A percentile compares a stretch with the other conserved stretches of the same genome.
phyloP scores from a whole-genome alignment of 2,888 invertebrate genomes.

The Stegophylla sp. region DNA sequence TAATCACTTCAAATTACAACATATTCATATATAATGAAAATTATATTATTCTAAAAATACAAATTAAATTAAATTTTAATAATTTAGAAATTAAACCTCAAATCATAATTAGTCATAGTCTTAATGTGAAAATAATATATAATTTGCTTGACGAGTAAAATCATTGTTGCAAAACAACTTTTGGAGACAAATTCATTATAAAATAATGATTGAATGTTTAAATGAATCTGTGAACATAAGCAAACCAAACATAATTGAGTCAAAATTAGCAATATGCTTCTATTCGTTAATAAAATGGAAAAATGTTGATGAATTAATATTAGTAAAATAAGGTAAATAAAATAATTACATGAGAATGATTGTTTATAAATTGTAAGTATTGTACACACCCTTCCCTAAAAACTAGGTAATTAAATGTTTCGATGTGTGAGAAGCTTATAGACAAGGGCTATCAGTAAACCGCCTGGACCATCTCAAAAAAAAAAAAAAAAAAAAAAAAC shows the following conservation, averaged over 20 bases:
- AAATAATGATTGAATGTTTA: constrained; percentile 18
- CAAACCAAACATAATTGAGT: constrained; percentile 38
- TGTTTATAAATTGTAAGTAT: constrained; percentile 22
- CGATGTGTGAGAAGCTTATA: constrained; percentile 48
- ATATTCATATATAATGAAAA: neutral
- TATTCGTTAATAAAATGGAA: constrained; percentile 19
- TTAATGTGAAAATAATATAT: neutral
- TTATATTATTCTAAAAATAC: constrained; percentile 1
- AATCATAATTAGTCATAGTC: neutral
- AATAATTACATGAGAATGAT: constrained; percentile 44
- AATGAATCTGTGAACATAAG: constrained; percentile 42
- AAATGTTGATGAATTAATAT: constrained; percentile 20
- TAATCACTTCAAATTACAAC: constrained; percentile 10
- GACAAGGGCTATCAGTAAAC: constrained; percentile 51
- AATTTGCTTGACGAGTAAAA: constrained; percentile 19
- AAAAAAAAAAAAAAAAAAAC: constrained; percentile 43
- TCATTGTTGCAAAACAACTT: constrained; percentile 5
- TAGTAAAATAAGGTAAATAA: constrained; percentile 35
- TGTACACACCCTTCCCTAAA: constrained; percentile 55
- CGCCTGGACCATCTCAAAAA: constrained; percentile 58
- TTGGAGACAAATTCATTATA: constrained; percentile 34
- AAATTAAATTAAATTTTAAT: neutral
- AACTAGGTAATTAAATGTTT: constrained; percentile 54
- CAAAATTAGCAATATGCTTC: neutral
- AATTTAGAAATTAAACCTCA: neutral